Conservation (phyloP, 92 coral and sea anemone species). For the Epizoanthus rinbou region DNA sequence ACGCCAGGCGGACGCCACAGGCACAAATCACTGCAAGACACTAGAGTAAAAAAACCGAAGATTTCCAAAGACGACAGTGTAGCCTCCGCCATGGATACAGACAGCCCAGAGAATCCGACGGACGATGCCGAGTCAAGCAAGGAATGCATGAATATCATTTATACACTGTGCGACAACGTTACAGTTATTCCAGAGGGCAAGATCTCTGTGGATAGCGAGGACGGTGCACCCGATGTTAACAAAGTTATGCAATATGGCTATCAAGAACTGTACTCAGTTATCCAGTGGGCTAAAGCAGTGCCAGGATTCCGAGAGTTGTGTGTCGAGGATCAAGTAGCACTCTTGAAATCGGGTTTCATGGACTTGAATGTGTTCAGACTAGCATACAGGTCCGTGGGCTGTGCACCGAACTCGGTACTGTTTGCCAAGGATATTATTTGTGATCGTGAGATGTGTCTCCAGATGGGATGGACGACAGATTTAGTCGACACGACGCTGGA, state of each 20-base stretch:
- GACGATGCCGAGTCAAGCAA: conserved; percentile 44
- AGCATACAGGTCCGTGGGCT: conserved; percentile 85
- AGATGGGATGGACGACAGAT: conserved; percentile 88
- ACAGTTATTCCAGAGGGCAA: conserved; percentile 57
- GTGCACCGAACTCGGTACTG: conserved; percentile 81
- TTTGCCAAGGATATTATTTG: conserved; percentile 66
- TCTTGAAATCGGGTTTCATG: conserved; percentile 90
- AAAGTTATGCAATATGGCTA: conserved; percentile 83
- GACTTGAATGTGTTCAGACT: conserved; percentile 89
- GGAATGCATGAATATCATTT: conserved; percentile 73
- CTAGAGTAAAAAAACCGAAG: conserved; percentile 74
- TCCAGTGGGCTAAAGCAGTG: conserved; percentile 92
- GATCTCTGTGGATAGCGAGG: conserved; percentile 10
- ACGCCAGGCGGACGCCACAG: conserved; percentile 98
- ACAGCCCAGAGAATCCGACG: conserved; percentile 16
- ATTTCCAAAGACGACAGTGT: conserved; percentile 43
- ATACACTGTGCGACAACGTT: conserved; percentile 55
- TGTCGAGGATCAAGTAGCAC: conserved; percentile 84
- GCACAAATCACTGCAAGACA: conserved; percentile 89
- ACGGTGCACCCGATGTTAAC: conserved; percentile 54
- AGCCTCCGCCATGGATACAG: conserved; percentile 26
- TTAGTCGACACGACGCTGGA: conserved; percentile 88
- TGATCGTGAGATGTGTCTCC: conserved; percentile 61
- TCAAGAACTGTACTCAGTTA: conserved; percentile 74
- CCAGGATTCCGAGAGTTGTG: conserved; percentile 89